Evolutionary conservation across 1,140 invertebrate species (phyloP), one percentile per base, ranked within the genome.

Genomic region (Caenorhabditis briggsae): DNA sequence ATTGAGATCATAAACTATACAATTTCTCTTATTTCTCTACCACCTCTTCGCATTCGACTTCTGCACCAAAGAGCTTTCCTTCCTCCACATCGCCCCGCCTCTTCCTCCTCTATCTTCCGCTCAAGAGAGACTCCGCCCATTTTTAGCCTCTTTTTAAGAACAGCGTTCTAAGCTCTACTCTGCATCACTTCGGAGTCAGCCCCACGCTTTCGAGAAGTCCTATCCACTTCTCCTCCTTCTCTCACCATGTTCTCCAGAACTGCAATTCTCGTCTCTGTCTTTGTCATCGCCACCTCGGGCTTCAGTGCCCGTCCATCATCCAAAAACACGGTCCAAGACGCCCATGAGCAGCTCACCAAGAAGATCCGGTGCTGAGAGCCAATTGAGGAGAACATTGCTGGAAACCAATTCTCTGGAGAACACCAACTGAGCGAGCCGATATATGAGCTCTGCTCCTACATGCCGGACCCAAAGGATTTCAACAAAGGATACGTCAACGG

Each of bases 281-380:
- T 50, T 18, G 70, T 14, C 46, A 12, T 78, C 25, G 70, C 20
- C 59, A 25, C 9, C 46, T 78, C 70, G 8, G 70, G 18, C 46
- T 78, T 12, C 46, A 46, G 3, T 7, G 70, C 23, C 14, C 43
- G 46, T 12, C 2, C 70, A 9, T 12, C 70, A 5, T 6, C 20
- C 2, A 78, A 78, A 46, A 78, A 78, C 70, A 78, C 70, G 5
- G 46, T 78, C 18, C 70, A 78, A 50, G 70, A 78, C 12, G 70
- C 70, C 53, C 70, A 50, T 41, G 70, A 78, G 16, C 70, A 78
- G 23, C 46, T 78, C 43, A 50, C 33, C 12, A 78, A 50, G n/a
- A 5, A 5, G n/a, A 78, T 78, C 20, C 70, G 70, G 3, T 78
- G 70, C n/a, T 78, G 70, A 46, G 70, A 78, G 46, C 70, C n/a